Evolutionary conservation across 2,113 vertebrate species (phyloP), one percentile per base, ranked within the genome.

Genomic region (Vulpes lagopus): DNA sequence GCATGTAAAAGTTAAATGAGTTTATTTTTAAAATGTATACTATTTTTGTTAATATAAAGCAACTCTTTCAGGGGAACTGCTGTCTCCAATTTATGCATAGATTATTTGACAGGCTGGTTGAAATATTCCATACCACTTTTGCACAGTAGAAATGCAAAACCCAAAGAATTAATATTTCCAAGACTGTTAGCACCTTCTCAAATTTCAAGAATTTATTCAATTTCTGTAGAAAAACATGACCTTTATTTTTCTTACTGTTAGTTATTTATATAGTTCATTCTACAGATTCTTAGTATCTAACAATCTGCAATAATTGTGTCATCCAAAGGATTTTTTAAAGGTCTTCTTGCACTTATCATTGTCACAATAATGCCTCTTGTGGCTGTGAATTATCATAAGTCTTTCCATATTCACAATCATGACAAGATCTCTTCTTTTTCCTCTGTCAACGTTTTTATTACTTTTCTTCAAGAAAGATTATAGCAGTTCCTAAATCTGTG

Each of bases 121-220:
- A 98, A 97, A 93, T 90, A 59, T 57, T 80, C 97, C 62, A 92
- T 23, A 71, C 79, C 0, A 0, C 82, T 83, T 96, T 97, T 96
- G 73, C 95, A 95, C 86, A 84, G 57, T 82, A 82, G 93, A 97
- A 98, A 97, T 97, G 81, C 94, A 74, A 96, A 97, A 97, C 95
- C 86, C 67, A 83, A 97, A 95, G 30, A 43, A 94, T 95, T 98
- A 92, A 0, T 65, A 96, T 97, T 98, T 98, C 95, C 82, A 97
- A 96, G 95, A 55, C 95, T 97, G 74, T 97, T 98, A 95, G 91
- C 1, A 0, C 97, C 96, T 97, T 91, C 96, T 95, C 71, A 91
- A 95, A 94, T 91, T 91, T 98, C 27, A 15, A 88, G 92, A 97
- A 97, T 97, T 86, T 97, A 98, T 96, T 87, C 79, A 83, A 98